Conservation (phyloP, 1,140 invertebrate species). For the Ridgeia piscesae region DNA sequence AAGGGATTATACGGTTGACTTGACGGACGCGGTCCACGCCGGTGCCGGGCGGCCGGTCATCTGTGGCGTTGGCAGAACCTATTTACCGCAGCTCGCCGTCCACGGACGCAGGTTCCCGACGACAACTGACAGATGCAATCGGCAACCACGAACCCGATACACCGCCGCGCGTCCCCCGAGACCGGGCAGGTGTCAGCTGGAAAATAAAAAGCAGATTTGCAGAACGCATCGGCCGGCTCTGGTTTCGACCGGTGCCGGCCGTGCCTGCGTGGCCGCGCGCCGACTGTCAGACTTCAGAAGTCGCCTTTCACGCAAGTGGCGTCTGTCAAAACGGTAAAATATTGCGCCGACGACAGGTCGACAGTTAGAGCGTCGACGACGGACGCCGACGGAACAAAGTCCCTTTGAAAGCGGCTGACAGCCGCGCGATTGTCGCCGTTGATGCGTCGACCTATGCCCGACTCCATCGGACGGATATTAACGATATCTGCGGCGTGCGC, state of each 20-base stretch:
- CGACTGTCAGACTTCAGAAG: neutral
- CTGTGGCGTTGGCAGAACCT: neutral
- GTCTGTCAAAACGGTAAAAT: neutral
- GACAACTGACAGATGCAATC: neutral
- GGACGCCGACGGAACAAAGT: neutral
- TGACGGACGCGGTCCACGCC: neutral
- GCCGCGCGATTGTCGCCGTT: neutral
- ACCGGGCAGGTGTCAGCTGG: neutral
- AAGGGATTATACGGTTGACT: neutral
- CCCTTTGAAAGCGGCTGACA: neutral
- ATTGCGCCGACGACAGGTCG: neutral
- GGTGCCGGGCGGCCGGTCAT: neutral
- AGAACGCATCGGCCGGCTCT: neutral
- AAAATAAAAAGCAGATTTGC: conserved; percentile 4
- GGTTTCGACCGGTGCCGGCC: neutral
- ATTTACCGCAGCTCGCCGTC: neutral
- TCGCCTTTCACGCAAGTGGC: neutral
- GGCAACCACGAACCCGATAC: neutral
- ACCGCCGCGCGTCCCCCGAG: neutral
- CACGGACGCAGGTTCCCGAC: too few species aligned
- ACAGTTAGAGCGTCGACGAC: neutral
- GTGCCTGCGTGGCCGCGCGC: neutral
- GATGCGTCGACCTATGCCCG: neutral
- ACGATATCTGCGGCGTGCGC: neutral
- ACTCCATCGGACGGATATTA: neutral